These are phyloP conservation scores for Polymixis lichenea DNA, from an alignment of 2,888 invertebrate species.

Conservation along the genomic window DNA sequence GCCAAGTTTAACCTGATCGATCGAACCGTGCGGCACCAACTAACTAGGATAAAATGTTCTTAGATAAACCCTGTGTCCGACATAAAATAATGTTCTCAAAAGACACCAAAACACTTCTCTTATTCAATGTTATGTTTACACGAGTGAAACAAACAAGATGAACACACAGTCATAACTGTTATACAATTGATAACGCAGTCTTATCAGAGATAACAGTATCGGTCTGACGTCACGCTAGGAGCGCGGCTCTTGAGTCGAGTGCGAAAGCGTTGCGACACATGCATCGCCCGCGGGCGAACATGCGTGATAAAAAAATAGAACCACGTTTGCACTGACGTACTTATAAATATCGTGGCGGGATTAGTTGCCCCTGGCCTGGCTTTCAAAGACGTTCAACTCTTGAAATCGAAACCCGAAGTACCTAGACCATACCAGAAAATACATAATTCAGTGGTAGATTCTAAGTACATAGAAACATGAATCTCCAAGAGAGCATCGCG, in stretches of 20 bases:
- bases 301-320: not conserved
- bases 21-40: too few relatives aligned
- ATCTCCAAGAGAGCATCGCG: not conserved
- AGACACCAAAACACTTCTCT: not conserved
- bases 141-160: slow-evolving; percentile 30
- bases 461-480: not conserved
- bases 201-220: slow-evolving; percentile 40
- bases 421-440: not conserved
- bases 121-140: slow-evolving; percentile 15
- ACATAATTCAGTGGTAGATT: not conserved
- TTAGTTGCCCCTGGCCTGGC: too few relatives aligned
- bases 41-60: not conserved
- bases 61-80: not conserved
- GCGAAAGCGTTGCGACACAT: not conserved
- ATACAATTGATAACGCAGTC: slow-evolving; percentile 52
- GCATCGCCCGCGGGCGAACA: not conserved
- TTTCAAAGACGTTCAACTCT: too few relatives aligned
- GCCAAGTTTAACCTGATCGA: too few relatives aligned
- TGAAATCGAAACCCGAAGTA: too few relatives aligned
- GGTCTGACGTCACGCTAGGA: slow-evolving; percentile 25
- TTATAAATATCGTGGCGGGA: too few relatives aligned
- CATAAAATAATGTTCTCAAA: not conserved
- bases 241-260: not conserved
- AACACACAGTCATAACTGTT: slow-evolving; percentile 28
- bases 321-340: too few relatives aligned